phyloP scores from a whole-genome alignment of 2,797 vertebrate species.

The Antrozous pallidus region DNA sequence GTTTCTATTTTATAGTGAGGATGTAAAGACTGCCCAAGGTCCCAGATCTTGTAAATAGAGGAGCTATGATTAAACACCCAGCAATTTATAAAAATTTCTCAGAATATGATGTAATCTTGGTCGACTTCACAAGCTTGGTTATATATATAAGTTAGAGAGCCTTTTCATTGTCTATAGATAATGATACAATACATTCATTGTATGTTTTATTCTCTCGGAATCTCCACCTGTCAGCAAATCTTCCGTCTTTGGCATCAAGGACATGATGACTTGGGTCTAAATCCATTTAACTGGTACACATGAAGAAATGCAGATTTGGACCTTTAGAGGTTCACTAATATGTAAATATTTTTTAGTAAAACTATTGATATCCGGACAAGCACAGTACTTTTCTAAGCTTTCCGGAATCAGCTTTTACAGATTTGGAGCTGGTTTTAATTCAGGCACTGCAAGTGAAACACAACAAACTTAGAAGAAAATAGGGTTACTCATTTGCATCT shows the following conservation, averaged over 20 bases:
- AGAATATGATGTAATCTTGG: neutral
- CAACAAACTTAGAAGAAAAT: constrained; percentile 44
- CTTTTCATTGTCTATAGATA: neutral
- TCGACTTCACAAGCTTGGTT: neutral
- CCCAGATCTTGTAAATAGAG: neutral
- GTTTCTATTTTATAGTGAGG: neutral
- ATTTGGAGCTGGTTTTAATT: constrained; percentile 46
- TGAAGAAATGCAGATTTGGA: constrained; percentile 64
- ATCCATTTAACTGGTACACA: constrained; percentile 46
- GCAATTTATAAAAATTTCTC: neutral
- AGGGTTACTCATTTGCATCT: constrained; percentile 60
- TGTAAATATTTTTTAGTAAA: constrained; percentile 63
- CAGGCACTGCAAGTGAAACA: constrained; percentile 47
- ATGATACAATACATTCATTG: neutral
- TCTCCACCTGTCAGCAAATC: neutral
- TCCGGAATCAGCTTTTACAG: constrained; percentile 34
- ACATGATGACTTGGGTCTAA: neutral
- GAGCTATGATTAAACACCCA: neutral
- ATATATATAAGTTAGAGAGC: neutral
- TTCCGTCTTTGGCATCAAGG: neutral
- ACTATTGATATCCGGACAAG: constrained; percentile 43
- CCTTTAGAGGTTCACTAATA: constrained; percentile 57
- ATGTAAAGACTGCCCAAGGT: neutral
- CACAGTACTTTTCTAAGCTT: neutral
- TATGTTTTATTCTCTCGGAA: neutral